These are phyloP conservation scores for Micromussa lordhowensis DNA, from an alignment of 92 coral and sea anemone species.

Conservation along the genomic window DNA sequence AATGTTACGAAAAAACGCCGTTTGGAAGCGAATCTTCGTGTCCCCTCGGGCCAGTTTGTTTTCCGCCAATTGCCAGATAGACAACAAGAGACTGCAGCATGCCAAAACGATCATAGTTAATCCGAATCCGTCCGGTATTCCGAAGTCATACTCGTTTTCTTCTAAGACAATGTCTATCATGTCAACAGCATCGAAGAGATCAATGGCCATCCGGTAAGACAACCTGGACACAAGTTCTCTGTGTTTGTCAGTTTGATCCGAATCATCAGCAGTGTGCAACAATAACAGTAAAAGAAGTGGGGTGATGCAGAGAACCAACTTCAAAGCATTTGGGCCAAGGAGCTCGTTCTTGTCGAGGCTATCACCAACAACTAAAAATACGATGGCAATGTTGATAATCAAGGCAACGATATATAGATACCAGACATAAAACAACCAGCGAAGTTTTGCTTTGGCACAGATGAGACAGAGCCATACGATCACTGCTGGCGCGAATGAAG, in stretches of 20 bases:
- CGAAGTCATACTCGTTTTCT: conserved; percentile 28
- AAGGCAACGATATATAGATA: not conserved
- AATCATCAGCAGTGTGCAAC: conserved; percentile 14
- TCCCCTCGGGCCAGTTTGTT: not conserved
- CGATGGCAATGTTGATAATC: not conserved
- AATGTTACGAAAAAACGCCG: not conserved
- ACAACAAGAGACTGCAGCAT: not conserved
- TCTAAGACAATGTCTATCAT: conserved; percentile 58
- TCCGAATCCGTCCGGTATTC: not conserved
- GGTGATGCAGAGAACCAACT: conserved; percentile 12
- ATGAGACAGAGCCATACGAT: not conserved
- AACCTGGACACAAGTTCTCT: conserved; percentile 53
- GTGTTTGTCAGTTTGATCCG: not conserved
- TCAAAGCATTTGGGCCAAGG: conserved; percentile 19
- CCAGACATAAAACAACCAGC: not conserved
- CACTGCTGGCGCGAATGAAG: not conserved
- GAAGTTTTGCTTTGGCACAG: not conserved
- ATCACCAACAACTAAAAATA: conserved; percentile 10
- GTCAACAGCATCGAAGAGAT: conserved; percentile 72
- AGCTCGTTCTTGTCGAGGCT: conserved; percentile 3
- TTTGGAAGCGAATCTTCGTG: conserved; percentile 10
- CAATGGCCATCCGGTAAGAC: conserved; percentile 42
- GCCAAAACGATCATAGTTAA: not conserved
- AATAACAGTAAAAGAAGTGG: conserved; percentile 34
- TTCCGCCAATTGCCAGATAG: conserved; percentile 19